These are phyloP conservation scores for Spilarctia lutea DNA, from an alignment of 2,888 invertebrate species.

Conservation along the genomic window DNA sequence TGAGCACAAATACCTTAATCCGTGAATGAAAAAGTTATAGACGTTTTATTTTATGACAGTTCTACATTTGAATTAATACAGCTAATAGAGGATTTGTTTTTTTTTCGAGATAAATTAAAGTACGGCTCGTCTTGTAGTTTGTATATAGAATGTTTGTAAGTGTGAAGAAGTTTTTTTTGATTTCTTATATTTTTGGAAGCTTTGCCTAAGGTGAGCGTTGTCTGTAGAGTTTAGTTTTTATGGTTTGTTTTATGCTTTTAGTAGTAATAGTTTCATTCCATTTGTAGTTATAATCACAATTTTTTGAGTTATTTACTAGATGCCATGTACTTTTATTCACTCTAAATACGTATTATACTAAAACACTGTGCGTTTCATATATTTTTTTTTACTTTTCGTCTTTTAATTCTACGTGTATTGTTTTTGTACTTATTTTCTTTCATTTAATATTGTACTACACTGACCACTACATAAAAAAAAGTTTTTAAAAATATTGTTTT, in stretches of 20 bases:
- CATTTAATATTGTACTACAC: neutral
- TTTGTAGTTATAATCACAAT: constrained; percentile 24
- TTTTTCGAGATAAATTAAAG: constrained; percentile 28
- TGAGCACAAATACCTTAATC: constrained; percentile 42
- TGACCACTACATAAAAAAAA: neutral
- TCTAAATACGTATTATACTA: neutral
- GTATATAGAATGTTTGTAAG: constrained; percentile 53
- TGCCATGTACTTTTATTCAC: neutral
- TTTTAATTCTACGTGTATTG: neutral
- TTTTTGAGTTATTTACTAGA: neutral
- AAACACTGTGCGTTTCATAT: too few species aligned
- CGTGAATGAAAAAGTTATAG: constrained; percentile 45
- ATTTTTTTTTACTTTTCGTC: neutral
- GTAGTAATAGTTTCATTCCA: constrained; percentile 37
- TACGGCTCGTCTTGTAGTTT: constrained; percentile 47
- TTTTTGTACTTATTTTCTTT: neutral
- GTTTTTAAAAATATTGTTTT: neutral
- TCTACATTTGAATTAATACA: constrained; percentile 31
- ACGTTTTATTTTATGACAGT: constrained; percentile 29
- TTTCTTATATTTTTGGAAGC: constrained; percentile 58
- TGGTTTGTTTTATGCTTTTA: constrained; percentile 37
- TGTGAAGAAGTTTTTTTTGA: constrained; percentile 53
- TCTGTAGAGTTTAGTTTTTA: constrained; percentile 46
- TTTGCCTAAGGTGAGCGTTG: constrained; percentile 58
- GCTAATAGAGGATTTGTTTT: constrained; percentile 16